Percentiles rank a stretch among this genome's conserved stretches.
These are phyloP conservation scores for Platycheirus albimanus DNA, from an alignment of 2,888 invertebrate genomes.

Conservation along the genomic window DNA sequence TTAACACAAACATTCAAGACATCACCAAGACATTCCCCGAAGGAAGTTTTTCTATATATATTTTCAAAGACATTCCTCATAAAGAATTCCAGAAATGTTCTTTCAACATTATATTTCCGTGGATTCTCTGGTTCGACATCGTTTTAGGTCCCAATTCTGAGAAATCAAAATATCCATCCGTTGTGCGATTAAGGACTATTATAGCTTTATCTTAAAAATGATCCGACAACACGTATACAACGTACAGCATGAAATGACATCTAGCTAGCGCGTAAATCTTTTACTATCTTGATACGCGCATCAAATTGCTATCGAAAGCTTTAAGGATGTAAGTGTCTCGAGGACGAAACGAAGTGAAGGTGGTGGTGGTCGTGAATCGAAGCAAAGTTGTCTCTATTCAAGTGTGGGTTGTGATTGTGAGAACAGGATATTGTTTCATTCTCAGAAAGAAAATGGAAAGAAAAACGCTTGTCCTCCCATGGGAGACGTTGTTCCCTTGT, in stretches of 20 bases:
- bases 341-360: neutral
- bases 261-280: constrained; percentile 14
- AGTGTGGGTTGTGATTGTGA: constrained; percentile 1
- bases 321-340: neutral
- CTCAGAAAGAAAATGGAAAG: neutral
- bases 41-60: constrained; percentile 6
- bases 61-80: neutral
- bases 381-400: constrained; percentile 10
- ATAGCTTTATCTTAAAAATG: neutral
- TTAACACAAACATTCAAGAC: neutral
- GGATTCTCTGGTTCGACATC: neutral
- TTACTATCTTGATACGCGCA: constrained; percentile 9
- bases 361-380: too few relatives aligned
- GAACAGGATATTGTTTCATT: constrained; percentile 7
- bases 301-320: neutral
- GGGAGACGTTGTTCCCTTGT: neutral
- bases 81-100: neutral
- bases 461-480: neutral
- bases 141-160: neutral
- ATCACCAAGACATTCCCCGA: neutral
- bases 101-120: neutral
- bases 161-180: constrained; percentile 9
- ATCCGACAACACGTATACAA: neutral
- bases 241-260: neutral
- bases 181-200: neutral